Conservation (phyloP, 2,113 vertebrate species). For the Beaufortia kweichowensis region DNA sequence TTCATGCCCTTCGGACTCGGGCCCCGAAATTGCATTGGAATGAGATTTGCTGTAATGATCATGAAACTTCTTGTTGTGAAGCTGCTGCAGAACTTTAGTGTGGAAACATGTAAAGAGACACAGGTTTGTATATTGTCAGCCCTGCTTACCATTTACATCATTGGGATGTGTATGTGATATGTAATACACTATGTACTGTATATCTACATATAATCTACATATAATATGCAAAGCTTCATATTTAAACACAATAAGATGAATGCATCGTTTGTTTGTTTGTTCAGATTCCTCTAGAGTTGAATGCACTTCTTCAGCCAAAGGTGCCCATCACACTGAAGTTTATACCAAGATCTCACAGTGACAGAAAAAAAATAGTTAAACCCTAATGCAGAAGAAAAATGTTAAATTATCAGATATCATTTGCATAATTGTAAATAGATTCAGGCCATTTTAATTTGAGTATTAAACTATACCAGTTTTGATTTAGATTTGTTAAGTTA, state of each 20-base stretch:
- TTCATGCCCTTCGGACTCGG: conserved; percentile 82
- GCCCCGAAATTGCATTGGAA: conserved; percentile 81
- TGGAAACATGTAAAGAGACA: conserved; percentile 78
- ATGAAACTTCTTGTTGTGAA: conserved; percentile 72
- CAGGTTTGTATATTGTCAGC: conserved; percentile 66
- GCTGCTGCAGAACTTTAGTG: conserved; percentile 75
- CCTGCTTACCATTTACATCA: background rate
- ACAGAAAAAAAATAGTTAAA: conserved; percentile 35
- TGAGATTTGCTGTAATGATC: conserved; percentile 77
- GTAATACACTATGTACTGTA: no score
- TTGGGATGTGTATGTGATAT: background rate
- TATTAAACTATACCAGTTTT: no score
- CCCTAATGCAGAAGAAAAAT: no score
- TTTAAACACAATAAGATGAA: background rate
- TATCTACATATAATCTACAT: no score
- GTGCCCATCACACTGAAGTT: conserved; percentile 77
- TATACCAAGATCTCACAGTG: conserved; percentile 58
- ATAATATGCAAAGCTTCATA: no score
- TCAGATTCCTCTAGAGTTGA: conserved; percentile 77
- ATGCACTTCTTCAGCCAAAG: conserved; percentile 69
- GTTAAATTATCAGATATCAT: no score
- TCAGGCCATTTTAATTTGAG: no score
- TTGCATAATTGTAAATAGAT: no score
- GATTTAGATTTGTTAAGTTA: no score
- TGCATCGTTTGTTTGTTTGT: no score